Evolutionary conservation across 2,797 vertebrate species (phyloP).

Genomic region (Glossophaga mutica): DNA sequence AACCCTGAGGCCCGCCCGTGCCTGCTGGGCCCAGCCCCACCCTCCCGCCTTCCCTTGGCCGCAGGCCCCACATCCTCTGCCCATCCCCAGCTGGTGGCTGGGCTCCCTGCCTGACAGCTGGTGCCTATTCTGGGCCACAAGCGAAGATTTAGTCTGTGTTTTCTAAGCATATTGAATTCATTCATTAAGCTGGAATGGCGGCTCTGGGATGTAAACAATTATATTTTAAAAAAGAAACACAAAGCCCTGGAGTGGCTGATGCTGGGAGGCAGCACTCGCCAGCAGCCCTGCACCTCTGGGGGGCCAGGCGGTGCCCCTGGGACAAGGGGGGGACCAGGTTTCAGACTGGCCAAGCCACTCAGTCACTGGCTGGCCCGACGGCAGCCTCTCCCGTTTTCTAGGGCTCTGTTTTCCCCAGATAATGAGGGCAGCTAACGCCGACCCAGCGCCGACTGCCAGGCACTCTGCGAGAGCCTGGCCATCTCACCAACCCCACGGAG

Average conservation of each 20-base stretch:
- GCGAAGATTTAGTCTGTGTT: slow-evolving; percentile 46
- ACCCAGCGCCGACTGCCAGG: neutral
- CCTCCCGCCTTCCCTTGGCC: neutral
- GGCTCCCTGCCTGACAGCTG: slow-evolving; percentile 28
- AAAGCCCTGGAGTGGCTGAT: neutral
- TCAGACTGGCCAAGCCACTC: neutral
- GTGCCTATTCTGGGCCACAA: neutral
- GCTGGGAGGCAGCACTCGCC: fast-evolving
- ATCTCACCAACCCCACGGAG: neutral
- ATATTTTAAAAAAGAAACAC: neutral
- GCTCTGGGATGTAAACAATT: neutral
- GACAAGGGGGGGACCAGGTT: fast-evolving
- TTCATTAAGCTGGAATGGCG: slow-evolving; percentile 46
- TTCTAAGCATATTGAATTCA: slow-evolving; percentile 58
- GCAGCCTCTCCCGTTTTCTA: neutral
- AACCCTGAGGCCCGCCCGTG: fast-evolving
- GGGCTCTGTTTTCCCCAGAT: neutral
- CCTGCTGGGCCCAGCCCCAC: neutral
- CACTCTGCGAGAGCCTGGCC: neutral
- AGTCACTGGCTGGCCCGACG: fast-evolving
- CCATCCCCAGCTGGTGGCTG: slow-evolving; percentile 12
- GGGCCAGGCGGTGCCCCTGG: neutral
- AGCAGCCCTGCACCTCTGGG: fast-evolving
- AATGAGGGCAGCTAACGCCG: neutral
- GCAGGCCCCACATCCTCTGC: neutral